Percentiles rank a stretch among this genome's conserved stretches.
phyloP scores from a whole-genome alignment of 2,888 invertebrate species.

The Stenodema calcarata region DNA sequence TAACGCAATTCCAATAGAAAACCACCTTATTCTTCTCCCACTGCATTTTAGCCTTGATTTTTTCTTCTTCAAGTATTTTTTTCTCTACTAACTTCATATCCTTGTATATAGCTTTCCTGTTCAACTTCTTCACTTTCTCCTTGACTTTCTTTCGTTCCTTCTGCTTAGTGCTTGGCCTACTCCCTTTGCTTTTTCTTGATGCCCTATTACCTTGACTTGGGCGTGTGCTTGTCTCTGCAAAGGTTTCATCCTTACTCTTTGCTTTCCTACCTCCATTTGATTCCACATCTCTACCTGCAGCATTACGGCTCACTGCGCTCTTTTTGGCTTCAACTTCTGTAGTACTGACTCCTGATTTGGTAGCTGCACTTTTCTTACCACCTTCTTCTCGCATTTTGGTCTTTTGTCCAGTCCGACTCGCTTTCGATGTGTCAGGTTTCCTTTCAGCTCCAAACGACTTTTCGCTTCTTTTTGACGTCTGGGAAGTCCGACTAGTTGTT shows the following conservation, averaged over 20 bases:
- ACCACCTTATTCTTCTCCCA: constrained; percentile 42
- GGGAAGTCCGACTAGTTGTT: not conserved
- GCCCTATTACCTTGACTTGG: not conserved
- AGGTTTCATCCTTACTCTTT: not conserved
- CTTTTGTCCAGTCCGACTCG: not conserved
- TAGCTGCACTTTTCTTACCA: not conserved
- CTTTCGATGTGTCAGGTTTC: not conserved
- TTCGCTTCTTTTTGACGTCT: not conserved
- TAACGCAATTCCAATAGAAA: constrained; percentile 38
- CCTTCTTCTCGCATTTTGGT: not conserved
- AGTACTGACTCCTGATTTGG: not conserved
- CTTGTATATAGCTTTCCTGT: constrained; percentile 37
- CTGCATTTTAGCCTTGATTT: not conserved
- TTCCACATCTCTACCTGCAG: not conserved
- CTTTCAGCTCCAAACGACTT: too few species aligned
- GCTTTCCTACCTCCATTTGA: not conserved
- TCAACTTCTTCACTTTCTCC: constrained; percentile 29
- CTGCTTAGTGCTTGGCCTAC: not conserved
- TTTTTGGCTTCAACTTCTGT: not conserved
- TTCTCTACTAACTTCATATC: constrained; percentile 15
- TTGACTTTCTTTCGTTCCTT: constrained; percentile 20
- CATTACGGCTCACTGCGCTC: not conserved
- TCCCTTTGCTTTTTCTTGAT: not conserved
- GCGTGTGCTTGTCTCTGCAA: not conserved
- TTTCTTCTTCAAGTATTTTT: not conserved